These are phyloP conservation scores for Cyrtonyx montezumae DNA, from an alignment of 2,113 vertebrate species.

Conservation along the genomic window DNA sequence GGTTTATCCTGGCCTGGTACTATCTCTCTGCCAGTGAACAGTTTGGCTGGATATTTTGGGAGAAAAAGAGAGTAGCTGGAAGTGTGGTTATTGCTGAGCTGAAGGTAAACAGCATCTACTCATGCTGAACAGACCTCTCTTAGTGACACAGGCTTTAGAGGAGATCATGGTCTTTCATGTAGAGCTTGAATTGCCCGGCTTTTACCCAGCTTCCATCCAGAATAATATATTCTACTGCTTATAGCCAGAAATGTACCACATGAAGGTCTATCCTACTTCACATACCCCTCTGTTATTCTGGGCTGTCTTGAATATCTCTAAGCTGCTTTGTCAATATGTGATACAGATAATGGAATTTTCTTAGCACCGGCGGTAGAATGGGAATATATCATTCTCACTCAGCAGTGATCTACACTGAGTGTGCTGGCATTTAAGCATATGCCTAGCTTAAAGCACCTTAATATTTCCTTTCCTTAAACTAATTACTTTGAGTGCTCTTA, in stretches of 20 bases:
- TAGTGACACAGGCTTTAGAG: rapidly evolving
- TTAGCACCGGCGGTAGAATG: neutral
- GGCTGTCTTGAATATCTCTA: neutral
- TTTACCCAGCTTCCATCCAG: neutral
- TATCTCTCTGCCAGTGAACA: neutral
- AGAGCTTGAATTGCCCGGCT: rapidly evolving
- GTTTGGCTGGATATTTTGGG: neutral
- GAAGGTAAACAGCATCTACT: neutral
- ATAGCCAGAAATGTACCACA: neutral
- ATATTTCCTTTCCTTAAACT: neutral
- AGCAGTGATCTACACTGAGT: neutral
- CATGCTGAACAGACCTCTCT: neutral
- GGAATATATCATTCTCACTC: neutral
- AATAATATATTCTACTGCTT: neutral
- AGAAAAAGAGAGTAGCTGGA: neutral
- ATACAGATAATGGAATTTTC: neutral
- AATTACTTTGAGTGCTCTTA: neutral
- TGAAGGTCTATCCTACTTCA: neutral
- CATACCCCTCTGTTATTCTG: neutral
- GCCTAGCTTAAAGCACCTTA: neutral
- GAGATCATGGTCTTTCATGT: neutral
- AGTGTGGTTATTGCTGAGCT: neutral
- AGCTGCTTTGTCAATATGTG: neutral
- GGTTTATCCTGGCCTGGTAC: neutral
- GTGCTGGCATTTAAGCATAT: neutral